Evolutionary conservation across 2,797 vertebrate species (phyloP).

Genomic region (Rhinophrynus dorsalis): DNA sequence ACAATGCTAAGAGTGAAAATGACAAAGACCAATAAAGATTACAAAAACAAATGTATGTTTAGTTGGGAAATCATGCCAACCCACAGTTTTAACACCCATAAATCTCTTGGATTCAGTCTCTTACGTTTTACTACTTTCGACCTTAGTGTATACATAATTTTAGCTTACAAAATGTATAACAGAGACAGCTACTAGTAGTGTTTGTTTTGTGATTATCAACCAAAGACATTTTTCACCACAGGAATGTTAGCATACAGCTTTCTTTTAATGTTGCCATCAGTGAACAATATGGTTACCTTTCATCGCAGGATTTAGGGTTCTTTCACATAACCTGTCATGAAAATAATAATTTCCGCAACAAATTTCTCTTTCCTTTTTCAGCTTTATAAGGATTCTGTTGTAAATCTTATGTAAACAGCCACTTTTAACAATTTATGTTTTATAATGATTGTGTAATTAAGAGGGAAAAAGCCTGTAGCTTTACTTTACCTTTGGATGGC

Average conservation of each 20-base stretch:
- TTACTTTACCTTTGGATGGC: no score
- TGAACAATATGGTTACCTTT: constrained; percentile 39
- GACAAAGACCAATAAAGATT: no score
- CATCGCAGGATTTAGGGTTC: constrained; percentile 41
- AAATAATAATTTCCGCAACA: constrained; percentile 44
- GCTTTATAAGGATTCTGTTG: constrained; percentile 3
- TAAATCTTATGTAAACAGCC: constrained; percentile 2
- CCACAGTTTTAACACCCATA: not conserved
- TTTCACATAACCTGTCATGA: constrained; percentile 37
- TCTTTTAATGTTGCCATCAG: constrained; percentile 21
- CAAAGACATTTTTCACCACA: constrained; percentile 34
- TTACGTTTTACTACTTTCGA: constrained; percentile 7
- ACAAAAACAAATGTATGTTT: no score
- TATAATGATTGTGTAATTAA: not conserved
- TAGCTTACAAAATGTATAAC: constrained; percentile 35
- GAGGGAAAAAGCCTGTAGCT: no score
- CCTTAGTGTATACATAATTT: constrained; percentile 41
- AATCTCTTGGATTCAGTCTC: not conserved
- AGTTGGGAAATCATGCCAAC: no score
- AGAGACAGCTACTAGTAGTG: constrained; percentile 27
- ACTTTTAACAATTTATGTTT: not conserved
- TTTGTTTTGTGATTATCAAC: constrained; percentile 46
- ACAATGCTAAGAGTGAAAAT: no score
- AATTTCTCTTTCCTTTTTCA: constrained; percentile 28
- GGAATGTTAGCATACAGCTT: constrained; percentile 37